Evolutionary conservation across 2,113 vertebrate genomes (phyloP).

Genomic region (Nesogale talazaci): DNA sequence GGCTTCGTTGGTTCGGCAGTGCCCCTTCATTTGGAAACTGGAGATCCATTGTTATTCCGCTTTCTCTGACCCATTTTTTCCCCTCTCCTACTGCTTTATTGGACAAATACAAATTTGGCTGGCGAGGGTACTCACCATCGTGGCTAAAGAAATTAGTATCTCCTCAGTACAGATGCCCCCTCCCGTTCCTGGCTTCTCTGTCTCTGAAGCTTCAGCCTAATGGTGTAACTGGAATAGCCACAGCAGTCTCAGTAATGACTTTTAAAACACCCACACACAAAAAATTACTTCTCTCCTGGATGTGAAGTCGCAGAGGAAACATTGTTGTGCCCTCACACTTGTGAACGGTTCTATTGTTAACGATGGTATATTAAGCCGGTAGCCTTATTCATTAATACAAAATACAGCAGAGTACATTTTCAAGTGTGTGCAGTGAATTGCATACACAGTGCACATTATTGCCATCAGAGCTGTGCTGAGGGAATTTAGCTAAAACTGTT

Average conservation of each 20-base stretch:
- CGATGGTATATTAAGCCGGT: slow-evolving; percentile 55
- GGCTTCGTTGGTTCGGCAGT: neutral
- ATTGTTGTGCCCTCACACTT: slow-evolving; percentile 38
- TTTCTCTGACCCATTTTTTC: neutral
- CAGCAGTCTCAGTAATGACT: slow-evolving; percentile 44
- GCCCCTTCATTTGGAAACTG: slow-evolving; percentile 30
- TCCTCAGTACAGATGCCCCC: neutral
- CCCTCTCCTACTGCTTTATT: neutral
- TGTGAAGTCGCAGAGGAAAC: slow-evolving; percentile 59
- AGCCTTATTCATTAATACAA: slow-evolving; percentile 71
- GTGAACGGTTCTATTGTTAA: slow-evolving; percentile 63
- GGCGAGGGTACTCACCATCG: neutral
- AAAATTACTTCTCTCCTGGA: slow-evolving; percentile 43
- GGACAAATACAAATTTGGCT: neutral
- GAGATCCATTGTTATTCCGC: neutral
- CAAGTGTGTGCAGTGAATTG: slow-evolving; percentile 78
- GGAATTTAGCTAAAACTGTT: slow-evolving; percentile 81
- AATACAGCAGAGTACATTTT: slow-evolving; percentile 75
- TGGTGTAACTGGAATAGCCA: neutral
- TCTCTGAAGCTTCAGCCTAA: neutral
- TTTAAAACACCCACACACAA: slow-evolving; percentile 45
- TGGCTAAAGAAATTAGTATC: neutral
- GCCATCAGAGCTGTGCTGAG: slow-evolving; percentile 64
- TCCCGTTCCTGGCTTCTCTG: neutral
- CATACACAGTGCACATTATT: slow-evolving; percentile 76